Evolutionary conservation across 2,888 invertebrate species (phyloP).

Genomic region (Acrobasis consociella): DNA sequence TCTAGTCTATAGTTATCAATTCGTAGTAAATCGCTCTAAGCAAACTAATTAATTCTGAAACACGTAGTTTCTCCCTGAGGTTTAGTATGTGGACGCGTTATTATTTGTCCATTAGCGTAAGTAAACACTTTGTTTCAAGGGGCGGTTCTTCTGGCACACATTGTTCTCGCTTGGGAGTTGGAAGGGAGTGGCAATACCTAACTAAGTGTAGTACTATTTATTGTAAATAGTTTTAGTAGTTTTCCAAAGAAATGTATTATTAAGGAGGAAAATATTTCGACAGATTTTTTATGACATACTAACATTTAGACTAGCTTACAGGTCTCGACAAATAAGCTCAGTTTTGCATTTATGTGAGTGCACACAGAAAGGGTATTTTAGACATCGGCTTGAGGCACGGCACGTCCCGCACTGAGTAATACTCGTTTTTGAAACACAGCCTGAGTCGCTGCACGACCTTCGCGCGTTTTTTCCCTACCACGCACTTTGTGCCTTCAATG

Average conservation of each 20-base stretch:
- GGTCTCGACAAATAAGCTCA: no score
- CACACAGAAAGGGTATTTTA: no score
- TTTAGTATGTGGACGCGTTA: constrained; percentile 3
- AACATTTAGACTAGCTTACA: no score
- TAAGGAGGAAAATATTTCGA: no score
- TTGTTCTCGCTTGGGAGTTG: not conserved
- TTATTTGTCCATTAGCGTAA: not conserved
- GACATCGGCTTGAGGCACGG: no score
- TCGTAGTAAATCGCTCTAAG: not conserved
- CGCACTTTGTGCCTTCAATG: no score
- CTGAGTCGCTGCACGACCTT: no score
- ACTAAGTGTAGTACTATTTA: not conserved
- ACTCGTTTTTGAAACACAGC: no score
- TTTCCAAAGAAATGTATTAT: not conserved
- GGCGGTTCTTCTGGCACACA: not conserved
- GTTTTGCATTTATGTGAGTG: no score
- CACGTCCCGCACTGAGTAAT: no score
- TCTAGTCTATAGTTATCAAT: not conserved
- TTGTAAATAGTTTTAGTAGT: not conserved
- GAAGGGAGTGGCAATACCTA: not conserved
- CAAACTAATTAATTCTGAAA: not conserved
- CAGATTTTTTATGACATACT: no score
- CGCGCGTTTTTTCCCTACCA: no score
- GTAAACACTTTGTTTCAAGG: not conserved
- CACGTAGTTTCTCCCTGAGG: not conserved